Base-by-base conservation (phyloP, 2,113 vertebrate genomes). In the Nibea albiflora region DNA sequence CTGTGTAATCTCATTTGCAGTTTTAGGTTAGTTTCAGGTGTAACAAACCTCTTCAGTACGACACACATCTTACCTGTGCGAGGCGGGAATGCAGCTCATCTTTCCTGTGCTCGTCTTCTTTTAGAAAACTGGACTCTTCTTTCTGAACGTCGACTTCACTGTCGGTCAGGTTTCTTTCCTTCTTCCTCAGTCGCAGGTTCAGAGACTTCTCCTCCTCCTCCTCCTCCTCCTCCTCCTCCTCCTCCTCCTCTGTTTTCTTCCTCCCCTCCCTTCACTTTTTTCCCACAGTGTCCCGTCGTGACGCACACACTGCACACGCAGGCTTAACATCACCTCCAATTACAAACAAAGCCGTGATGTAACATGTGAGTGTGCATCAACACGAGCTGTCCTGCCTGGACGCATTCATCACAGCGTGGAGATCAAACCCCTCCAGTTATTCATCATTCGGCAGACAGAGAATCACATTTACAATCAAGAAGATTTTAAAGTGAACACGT, bases 321-420 rank as follows among this genome's bases (percentile, higher is more conserved):
- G 58, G 90, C 82, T 94, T 90, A 91, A 64, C 69, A 78, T 92
- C 90, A 71, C 54, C 46, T 80, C 80, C 58, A 83, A 83, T 92
- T 85, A 85, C 24, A 61, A 62, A 28, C 73, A 53, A 52, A 67
- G 68, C 54, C 52, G 58, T 63, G 63, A 91, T 72, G 80, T 7
- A 42, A 88, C 73, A 78, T 73, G 90, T 81, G 84, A 77, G 57
- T 20, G 54, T 65, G 58, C 57, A 73, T 60, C 66, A 73, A 12
- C 76, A 83, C 1, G 19, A 83, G 63, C 65, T 70, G 67, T 35
- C 28, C 61, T 19, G 22, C 20, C 50, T 52, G 12, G 26, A 73
- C 58, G 63, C 22, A 49, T 60, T 68, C 35, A 81, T 66, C 64
- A 70, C 42, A 67, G 62, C 70, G 19, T 66, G 35, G 24, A 81